Base-by-base conservation (phyloP, 1,140 invertebrate genomes). In the Dolichoris vasculosae region DNA sequence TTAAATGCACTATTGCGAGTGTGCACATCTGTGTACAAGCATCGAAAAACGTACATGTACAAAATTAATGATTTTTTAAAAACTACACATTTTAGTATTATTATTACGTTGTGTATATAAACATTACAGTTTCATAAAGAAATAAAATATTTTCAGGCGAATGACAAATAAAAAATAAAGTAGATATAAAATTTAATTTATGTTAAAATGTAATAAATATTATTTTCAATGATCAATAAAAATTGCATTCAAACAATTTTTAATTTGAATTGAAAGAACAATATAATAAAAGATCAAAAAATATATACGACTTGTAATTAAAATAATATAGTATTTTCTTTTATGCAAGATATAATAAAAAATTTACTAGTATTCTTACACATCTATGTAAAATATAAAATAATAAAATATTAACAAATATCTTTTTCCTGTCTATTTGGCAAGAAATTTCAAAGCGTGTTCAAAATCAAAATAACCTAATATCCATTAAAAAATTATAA, bases 311-410 rank as follows among this genome's bases (percentile, higher is more conserved):
- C n/a, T 35, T 67, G 32, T 67, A 9, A 2, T 20, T 17, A 9
- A 55, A 20, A 20, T 17, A 55, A 51, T 11, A 26, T 59, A 26
- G 13, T 26, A 59, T 26, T 59, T 26, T 13, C 23, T 59, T 26
- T 9, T 46, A 6, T 59, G 4, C 23, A 51, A 59, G 2, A 26
- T 26, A 26, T 59, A 59, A 23, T 4, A 59, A 59, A 59, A 59
- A 59, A 59, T 26, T 59, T 17, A 17, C 20, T 15, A 59, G 13
- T 26, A 11, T 75, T 15, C n/a, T 46, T 75, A 40, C 11, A 51
- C 23, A 82, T 38, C n/a, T 82, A 43, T 32, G 69, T 81, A 71
- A 38, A 51, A 82, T 69, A 46, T 48, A 69, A 46, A 67, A 30
- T 69, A 35, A 73, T 9, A 82, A 46, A 77, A 83, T 76, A 80